Conservation (phyloP, 2,113 vertebrate species). For the Malurus melanocephalus region DNA sequence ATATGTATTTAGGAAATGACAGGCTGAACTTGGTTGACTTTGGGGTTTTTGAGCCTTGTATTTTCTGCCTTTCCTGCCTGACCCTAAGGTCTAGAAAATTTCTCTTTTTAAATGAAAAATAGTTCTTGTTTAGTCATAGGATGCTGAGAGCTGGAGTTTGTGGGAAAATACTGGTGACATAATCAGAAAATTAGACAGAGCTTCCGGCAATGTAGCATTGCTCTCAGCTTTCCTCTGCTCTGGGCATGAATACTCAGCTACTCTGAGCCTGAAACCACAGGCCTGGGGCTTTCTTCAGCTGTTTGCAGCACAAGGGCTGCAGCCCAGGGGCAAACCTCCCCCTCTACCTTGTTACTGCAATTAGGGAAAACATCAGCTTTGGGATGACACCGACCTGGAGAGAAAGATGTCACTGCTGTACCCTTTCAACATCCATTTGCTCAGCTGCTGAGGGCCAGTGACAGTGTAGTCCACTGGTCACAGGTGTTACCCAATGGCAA, state of each 20-base stretch:
- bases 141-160: not conserved
- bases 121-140: not conserved
- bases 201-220: not conserved
- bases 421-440: not conserved
- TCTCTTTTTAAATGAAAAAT: not conserved
- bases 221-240: not conserved
- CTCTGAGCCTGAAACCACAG: not conserved
- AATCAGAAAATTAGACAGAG: not conserved
- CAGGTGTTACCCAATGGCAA: not conserved
- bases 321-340: fast-evolving
- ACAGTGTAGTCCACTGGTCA: not conserved
- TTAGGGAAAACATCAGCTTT: not conserved
- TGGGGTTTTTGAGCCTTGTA: not conserved
- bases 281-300: not conserved
- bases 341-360: not conserved
- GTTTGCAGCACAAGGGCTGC: not conserved
- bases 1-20: not conserved
- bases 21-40: not conserved
- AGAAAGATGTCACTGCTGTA: not conserved
- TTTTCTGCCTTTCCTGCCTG: not conserved
- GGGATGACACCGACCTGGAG: not conserved
- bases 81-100: not conserved
- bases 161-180: not conserved
- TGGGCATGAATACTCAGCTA: not conserved
- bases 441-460: not conserved